phyloP scores from a whole-genome alignment of 2,113 vertebrate species.

The Myotis lucifugus region DNA sequence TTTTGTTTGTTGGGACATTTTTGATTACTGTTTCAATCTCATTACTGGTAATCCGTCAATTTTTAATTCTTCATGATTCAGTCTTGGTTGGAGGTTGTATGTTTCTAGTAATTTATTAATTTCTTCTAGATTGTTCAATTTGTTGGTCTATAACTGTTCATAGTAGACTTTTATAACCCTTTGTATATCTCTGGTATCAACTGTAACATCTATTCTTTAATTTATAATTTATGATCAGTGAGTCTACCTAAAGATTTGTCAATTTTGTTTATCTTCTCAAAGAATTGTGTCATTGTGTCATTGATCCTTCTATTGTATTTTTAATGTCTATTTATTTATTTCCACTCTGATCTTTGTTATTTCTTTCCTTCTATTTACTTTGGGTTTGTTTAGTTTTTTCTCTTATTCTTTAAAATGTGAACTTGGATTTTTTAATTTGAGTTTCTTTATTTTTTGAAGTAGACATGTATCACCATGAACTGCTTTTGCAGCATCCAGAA shows the following conservation, averaged over 20 bases:
- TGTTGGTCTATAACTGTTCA: not conserved
- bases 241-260: not conserved
- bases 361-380: not conserved
- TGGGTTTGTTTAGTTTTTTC: not conserved
- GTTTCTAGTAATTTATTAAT: not conserved
- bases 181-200: not conserved
- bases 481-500: not conserved
- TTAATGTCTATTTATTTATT: not conserved
- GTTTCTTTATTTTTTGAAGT: not conserved
- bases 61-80: not conserved
- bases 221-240: not conserved
- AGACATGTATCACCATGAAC: not conserved
- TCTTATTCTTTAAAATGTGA: not conserved
- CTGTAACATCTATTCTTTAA: not conserved
- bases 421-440: not conserved
- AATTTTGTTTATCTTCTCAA: not conserved
- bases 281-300: not conserved
- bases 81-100: not conserved
- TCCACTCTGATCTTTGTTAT: not conserved
- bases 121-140: not conserved
- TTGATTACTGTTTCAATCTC: not conserved
- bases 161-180: not conserved
- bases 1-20: not conserved
- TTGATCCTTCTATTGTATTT: not conserved
- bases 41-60: not conserved